Base-by-base conservation (phyloP, 2,888 invertebrate species). In the Microdon myrmicae region DNA sequence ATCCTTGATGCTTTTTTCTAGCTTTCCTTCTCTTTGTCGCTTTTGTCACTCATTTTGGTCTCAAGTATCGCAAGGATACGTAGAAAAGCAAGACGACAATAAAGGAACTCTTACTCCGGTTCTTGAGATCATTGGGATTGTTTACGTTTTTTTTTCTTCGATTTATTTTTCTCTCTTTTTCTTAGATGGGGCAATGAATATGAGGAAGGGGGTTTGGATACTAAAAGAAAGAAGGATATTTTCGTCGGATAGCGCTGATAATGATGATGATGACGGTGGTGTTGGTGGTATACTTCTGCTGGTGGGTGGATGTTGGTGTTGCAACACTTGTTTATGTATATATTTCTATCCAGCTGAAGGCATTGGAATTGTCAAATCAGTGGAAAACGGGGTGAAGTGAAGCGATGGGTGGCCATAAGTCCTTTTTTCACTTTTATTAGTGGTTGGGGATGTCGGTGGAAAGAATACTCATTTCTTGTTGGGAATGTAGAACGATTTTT, bases 401-500 rank as follows among this genome's bases (percentile, higher is more conserved):
- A 6, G 28, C 28, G 47, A 19, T 31, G 39, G 45, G 31, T 16
- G 32, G 37, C 25, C 34, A n/a, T 26, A 35, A 45, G 56, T 56
- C 29, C 10, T 44, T 48, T 35, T 28, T 6, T 16, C 20, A 23
- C 22, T 45, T 32, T 16, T 34, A 4, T 22, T 22, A 25, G 23
- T 26, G 54, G 47, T 29, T 45, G 43, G 22, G 38, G 16, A 1
- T 6, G 39, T 14, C 16, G 49, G 19, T 44, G 44, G 43, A 47
- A 47, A 51, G 37, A 29, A 58, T 51, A 47, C 51, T 17, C 58
- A 64, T 64, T 64, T 64, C 64, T 37, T 53, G 32, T 43, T 58
- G 64, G 64, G 58, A 64, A 64, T 64, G 43, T 58, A 47, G 51
- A 64, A 43, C 64, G 58, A 64, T 64, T 64, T 64, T 64, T 56